Evolutionary conservation across 1,140 invertebrate genomes (phyloP), one percentile per base, ranked within the genome.

Genomic region (Bombus huntii): DNA sequence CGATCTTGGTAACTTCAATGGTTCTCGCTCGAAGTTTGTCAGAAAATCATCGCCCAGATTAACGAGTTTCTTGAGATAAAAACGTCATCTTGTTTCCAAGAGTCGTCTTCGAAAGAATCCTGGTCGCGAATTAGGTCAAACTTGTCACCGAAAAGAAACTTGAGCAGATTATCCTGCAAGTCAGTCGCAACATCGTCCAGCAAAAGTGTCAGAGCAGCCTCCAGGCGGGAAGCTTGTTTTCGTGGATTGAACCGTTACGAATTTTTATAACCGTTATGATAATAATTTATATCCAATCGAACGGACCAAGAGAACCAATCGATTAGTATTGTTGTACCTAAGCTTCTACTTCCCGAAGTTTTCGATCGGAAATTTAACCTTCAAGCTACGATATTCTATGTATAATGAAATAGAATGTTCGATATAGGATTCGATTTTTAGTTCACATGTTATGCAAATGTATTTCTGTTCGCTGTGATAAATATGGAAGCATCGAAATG

Each of bases 191-290:
- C n/a, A 31, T 81, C 34, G 34, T 42, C 18, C 18, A 12, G 22
- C 15, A 47, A 70, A 57, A 47, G 28, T 65, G 39, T 34, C 25
- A n/a, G n/a, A 2, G 39, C 3, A 62, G 57, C 68, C 80, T 42
- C 70, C n/a, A 37, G 53, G 57, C 72, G 31, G 13, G 42, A 74
- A 47, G 39, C 25, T 37, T 42, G 68, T 53, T 0, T 25, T 22
- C 62, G 39, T 22, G 10, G 5, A 28, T 68, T 44, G 44, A 70
- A 81, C 79, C 79, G 79, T 81, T 81, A 81, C 79, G 37, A 57
- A 81, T 72, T 81, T 59, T 81, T 73, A 59, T 37, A 62, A 73
- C 70, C 70, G 80, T 82, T 82, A 74, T 74, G 22, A 72, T 15
- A 81, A 81, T 74, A 74, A 65, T 74, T 74, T 37, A 74, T 18